These are phyloP conservation scores for Cheilosia variabilis DNA, from an alignment of 2,888 invertebrate genomes.

Conservation along the genomic window DNA sequence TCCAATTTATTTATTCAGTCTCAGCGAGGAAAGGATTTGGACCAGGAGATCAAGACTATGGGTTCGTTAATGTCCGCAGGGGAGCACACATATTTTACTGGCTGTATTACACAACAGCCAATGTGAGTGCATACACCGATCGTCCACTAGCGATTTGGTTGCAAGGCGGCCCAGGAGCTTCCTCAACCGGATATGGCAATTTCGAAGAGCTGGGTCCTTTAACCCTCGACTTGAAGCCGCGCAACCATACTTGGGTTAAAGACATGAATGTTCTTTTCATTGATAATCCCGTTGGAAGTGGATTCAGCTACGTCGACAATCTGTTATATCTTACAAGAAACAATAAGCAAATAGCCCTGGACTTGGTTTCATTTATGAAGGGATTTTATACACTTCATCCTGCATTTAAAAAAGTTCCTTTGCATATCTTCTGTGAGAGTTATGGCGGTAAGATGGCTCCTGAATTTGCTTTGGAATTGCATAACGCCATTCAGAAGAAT, in stretches of 20 bases:
- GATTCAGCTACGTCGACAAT: conserved; percentile 91
- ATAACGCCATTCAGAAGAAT: conserved; percentile 87
- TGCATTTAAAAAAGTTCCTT: conserved; percentile 89
- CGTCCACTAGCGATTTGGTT: conserved; percentile 94
- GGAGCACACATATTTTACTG: conserved; percentile 95
- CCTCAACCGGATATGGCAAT: conserved; percentile 93
- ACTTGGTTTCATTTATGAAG: conserved; percentile 90
- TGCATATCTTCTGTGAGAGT: conserved; percentile 95
- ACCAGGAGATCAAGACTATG: conserved; percentile 89
- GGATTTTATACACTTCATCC: conserved; percentile 88
- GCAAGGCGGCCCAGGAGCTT: conserved; percentile 93
- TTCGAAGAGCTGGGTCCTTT: conserved; percentile 93
- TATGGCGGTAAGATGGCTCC: conserved; percentile 97
- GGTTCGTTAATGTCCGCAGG: conserved; percentile 88
- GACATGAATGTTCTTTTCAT: conserved; percentile 93
- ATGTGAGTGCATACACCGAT: conserved; percentile 86
- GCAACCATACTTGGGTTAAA: conserved; percentile 90
- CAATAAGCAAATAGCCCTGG: conserved; percentile 88
- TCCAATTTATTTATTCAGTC: conserved; percentile 3
- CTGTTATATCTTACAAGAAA: conserved; percentile 84
- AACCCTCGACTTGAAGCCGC: conserved; percentile 87
- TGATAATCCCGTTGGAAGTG: conserved; percentile 95
- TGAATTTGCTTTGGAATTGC: conserved; percentile 88
- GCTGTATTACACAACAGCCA: conserved; percentile 90
- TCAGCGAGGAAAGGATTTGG: conserved; percentile 84